These are phyloP conservation scores for Anarhynchus alexandrinus DNA, from an alignment of 2,113 vertebrate genomes.

Conservation along the genomic window DNA sequence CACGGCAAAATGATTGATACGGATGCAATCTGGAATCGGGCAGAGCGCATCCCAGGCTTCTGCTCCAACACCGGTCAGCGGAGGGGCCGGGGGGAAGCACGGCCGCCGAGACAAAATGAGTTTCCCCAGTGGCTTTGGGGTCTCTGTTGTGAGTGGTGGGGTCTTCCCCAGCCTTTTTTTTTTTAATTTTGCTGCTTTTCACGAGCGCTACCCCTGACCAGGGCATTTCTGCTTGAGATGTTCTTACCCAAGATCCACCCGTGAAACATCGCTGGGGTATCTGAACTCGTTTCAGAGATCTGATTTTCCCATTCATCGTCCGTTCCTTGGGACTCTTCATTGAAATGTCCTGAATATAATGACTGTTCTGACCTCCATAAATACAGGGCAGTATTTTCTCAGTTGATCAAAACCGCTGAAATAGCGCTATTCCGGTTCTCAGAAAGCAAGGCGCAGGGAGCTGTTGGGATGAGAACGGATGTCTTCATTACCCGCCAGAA, in stretches of 20 bases:
- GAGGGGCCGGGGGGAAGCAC: background rate
- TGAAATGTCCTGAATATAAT: background rate
- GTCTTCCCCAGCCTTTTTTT: background rate
- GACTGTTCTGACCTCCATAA: constrained; percentile 35
- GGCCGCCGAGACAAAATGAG: background rate
- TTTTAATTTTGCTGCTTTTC: background rate
- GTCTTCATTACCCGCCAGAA: constrained; percentile 36
- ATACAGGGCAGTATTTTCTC: constrained; percentile 16
- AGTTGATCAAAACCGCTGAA: constrained; percentile 21
- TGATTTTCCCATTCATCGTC: background rate
- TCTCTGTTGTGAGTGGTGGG: background rate
- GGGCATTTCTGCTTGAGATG: background rate
- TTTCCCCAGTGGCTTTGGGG: background rate
- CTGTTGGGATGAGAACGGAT: constrained; percentile 23
- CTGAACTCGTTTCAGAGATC: background rate
- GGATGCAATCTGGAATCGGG: background rate
- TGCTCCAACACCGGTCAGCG: accelerated
- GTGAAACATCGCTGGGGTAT: background rate
- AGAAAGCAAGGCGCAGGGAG: constrained; percentile 8
- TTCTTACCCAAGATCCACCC: background rate
- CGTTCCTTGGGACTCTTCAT: background rate
- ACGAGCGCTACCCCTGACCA: too few species aligned
- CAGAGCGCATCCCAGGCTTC: background rate
- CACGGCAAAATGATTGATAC: background rate
- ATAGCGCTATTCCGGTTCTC: constrained; percentile 29